Percentiles rank a stretch among this genome's conserved stretches.
These are phyloP conservation scores for Pseudocheirus occidentalis DNA, from an alignment of 2,797 vertebrate species.

Conservation along the genomic window DNA sequence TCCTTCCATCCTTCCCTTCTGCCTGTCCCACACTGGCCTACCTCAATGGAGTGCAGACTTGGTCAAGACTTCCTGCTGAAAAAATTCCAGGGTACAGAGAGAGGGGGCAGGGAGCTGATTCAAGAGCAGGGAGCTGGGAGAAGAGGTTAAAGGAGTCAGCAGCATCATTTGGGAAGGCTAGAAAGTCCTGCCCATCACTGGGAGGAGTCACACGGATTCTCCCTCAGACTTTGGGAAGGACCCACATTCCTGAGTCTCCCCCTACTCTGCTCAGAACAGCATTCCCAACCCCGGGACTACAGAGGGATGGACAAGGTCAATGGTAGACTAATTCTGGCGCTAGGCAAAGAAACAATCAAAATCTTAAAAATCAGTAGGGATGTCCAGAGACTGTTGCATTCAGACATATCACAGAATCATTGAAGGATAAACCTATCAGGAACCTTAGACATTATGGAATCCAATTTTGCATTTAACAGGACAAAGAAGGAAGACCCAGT, in stretches of 20 bases:
- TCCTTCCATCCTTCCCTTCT: not conserved
- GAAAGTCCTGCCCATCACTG: not conserved
- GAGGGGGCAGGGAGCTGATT: not conserved
- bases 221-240: not conserved
- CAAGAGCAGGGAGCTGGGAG: not conserved
- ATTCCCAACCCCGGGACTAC: not conserved
- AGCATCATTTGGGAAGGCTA: not conserved
- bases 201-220: not conserved
- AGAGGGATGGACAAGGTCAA: not conserved
- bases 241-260: not conserved
- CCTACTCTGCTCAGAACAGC: not conserved
- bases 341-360: not conserved
- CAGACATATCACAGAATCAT: not conserved
- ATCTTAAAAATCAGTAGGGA: not conserved
- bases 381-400: not conserved
- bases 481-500: not conserved
- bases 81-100: not conserved
- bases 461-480: not conserved
- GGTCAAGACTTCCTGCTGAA: not conserved
- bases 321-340: not conserved
- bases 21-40: not conserved
- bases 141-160: not conserved
- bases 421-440: not conserved
- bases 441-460: not conserved
- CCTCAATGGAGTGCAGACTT: not conserved